Percentiles rank a stretch among this genome's conserved stretches.
These are phyloP conservation scores for Ormyrus pomaceus DNA, from an alignment of 2,888 invertebrate genomes.

Conservation along the genomic window DNA sequence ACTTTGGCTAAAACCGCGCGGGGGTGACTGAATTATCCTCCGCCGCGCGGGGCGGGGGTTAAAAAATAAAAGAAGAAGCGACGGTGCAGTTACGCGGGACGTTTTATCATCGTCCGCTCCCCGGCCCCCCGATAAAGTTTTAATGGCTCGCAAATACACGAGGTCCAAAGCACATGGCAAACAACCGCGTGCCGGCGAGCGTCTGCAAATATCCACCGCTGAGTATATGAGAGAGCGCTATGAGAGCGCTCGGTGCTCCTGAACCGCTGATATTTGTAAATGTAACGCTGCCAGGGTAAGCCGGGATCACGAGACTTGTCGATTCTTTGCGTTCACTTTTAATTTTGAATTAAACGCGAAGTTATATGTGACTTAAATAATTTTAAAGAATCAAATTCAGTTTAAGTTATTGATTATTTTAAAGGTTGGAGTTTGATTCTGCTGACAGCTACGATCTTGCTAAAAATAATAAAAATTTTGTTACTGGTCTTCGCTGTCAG, in stretches of 20 bases:
- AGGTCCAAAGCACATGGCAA: slow-evolving; percentile 54
- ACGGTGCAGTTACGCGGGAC: background rate
- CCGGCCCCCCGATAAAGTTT: slow-evolving; percentile 60
- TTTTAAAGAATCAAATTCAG: too few species aligned
- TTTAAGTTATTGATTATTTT: too few species aligned
- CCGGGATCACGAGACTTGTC: slow-evolving; percentile 23
- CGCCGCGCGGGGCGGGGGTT: background rate
- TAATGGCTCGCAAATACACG: slow-evolving; percentile 63
- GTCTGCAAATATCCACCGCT: slow-evolving; percentile 35
- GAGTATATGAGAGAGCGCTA: background rate
- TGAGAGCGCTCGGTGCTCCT: background rate
- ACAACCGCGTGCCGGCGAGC: slow-evolving; percentile 47
- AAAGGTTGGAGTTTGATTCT: too few species aligned
- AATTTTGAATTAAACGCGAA: too few species aligned
- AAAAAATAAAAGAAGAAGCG: background rate
- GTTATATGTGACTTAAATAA: too few species aligned
- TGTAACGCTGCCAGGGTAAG: slow-evolving; percentile 29
- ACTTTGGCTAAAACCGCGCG: too few species aligned
- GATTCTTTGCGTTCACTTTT: background rate
- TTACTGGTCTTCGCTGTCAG: too few species aligned
- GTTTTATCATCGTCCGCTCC: too few species aligned
- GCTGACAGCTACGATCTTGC: too few species aligned
- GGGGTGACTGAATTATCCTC: slow-evolving; percentile 1
- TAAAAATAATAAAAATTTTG: too few species aligned
- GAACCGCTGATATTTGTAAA: background rate